Base-by-base conservation (phyloP, 2,888 invertebrate genomes). In the Neria commutata region DNA sequence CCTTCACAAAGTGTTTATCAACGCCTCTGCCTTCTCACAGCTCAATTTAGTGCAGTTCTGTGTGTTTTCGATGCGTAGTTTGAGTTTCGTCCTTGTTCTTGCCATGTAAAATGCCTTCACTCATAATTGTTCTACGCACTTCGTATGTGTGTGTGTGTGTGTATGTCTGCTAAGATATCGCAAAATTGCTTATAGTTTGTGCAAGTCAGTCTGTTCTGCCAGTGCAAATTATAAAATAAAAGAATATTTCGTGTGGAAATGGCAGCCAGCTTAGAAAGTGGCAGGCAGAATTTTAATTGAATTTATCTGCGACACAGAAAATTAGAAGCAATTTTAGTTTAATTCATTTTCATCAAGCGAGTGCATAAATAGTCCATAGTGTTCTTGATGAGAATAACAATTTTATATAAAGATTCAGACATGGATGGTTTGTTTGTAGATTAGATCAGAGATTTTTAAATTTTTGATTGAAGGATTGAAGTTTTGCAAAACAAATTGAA, bases 261-360 rank as follows among this genome's bases (percentile, higher is more conserved):
- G 11, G 11, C 29, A 5, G 11, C 29, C 29, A 8, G 6, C 29
- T n/a, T n/a, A 6, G 42, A 14, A 42, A 42, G 42, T 21, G 42
- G 42, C 57, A 62, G 66, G 62, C 54, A 58, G 67, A 63, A 54
- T 65, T 67, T 59, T 62, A 69, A 72, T 72, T 73, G 71, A 70
- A 70, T 70, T 72, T 54, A 49, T 51, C n/a, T 37, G 23, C 52
- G 34, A 53, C 59, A 62, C 60, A 53, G n/a, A n/a, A 61, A 62
- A 64, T 58, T 58, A 52, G 45, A 42, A 11, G 29, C 29, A 29
- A 29, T 8, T 8, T 29, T 29, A n/a, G n/a, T n/a, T n/a, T n/a
- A n/a, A n/a, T n/a, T n/a, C n/a, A n/a, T n/a, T n/a, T n/a, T n/a
- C n/a, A n/a, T n/a, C n/a, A n/a, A n/a, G n/a, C n/a, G n/a, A n/a